These are phyloP conservation scores for Clostera curtula DNA, from an alignment of 2,888 invertebrate species.

Conservation along the genomic window DNA sequence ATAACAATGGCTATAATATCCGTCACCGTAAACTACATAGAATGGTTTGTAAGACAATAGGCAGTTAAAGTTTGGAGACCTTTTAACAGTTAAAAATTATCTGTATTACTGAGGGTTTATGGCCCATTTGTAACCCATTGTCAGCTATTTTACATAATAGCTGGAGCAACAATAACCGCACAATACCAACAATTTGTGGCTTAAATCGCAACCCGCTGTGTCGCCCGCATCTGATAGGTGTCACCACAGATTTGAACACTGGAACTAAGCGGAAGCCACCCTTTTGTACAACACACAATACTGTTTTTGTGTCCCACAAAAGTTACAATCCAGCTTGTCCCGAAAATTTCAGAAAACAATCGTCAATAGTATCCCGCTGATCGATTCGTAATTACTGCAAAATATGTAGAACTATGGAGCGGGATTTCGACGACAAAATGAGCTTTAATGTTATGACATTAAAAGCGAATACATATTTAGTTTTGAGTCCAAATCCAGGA, in stretches of 20 bases:
- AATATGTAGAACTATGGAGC: constrained; percentile 40
- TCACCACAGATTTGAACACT: constrained; percentile 45
- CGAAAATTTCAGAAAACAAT: constrained; percentile 53
- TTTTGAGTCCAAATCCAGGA: not conserved
- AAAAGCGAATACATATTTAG: constrained; percentile 17
- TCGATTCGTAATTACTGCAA: constrained; percentile 49
- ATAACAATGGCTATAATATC: too few relatives aligned
- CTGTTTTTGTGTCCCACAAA: constrained; percentile 41
- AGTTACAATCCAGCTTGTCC: constrained; percentile 49
- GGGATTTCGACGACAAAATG: constrained; percentile 5
- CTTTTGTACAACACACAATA: constrained; percentile 49
- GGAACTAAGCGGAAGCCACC: constrained; percentile 47
- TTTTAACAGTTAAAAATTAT: not conserved
- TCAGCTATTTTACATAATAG: constrained; percentile 1
- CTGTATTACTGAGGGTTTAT: constrained; percentile 2
- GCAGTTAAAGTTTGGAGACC: not conserved
- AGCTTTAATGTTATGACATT: constrained; percentile 4
- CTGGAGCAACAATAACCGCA: not conserved
- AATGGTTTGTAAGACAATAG: not conserved
- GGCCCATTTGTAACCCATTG: not conserved
- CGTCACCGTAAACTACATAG: too few relatives aligned
- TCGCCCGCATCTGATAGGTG: constrained; percentile 40
- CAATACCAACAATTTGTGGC: constrained; percentile 16
- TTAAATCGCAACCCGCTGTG: constrained; percentile 28
- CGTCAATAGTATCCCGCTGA: constrained; percentile 45